These are phyloP conservation scores for Dermatophagoides farinae DNA, from an alignment of 1,140 invertebrate genomes.

Conservation along the genomic window DNA sequence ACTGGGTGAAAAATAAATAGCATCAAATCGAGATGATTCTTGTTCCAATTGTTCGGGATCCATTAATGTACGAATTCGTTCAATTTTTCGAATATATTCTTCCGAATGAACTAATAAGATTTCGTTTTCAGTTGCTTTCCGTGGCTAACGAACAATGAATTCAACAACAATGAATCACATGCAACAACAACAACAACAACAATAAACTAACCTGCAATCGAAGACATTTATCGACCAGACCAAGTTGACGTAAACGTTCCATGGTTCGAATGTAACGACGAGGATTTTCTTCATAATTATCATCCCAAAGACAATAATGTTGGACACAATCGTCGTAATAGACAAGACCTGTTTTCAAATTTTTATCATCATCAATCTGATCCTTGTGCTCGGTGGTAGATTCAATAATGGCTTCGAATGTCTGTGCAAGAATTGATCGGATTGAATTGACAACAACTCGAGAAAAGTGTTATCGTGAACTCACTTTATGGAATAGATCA, in stretches of 20 bases:
- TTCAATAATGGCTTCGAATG: no score
- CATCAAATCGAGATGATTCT: constrained; percentile 51
- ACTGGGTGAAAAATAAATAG: constrained; percentile 59
- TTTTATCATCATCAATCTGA: not conserved
- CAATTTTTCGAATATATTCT: constrained; percentile 40
- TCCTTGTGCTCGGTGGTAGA: not conserved
- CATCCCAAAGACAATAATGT: constrained; percentile 61
- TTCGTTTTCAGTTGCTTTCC: constrained; percentile 46
- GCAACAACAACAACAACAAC: not conserved
- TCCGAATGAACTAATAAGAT: constrained; percentile 39
- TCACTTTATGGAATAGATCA: not conserved
- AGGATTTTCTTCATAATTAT: constrained; percentile 56
- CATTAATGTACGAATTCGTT: constrained; percentile 36
- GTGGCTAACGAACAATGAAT: constrained; percentile 28
- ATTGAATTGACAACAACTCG: not conserved
- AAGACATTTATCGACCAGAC: constrained; percentile 41
- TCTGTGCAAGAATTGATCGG: not conserved
- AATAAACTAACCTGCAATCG: constrained; percentile 20
- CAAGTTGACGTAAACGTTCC: constrained; percentile 50
- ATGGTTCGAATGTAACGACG: constrained; percentile 44
- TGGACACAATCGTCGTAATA: constrained; percentile 53
- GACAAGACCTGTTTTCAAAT: constrained; percentile 42
- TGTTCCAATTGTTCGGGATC: constrained; percentile 39
- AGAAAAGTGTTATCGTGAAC: no score
- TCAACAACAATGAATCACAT: constrained; percentile 11